Evolutionary conservation across 1,140 invertebrate species (phyloP).

Genomic region (Scaptodrosophila lebanonensis): DNA sequence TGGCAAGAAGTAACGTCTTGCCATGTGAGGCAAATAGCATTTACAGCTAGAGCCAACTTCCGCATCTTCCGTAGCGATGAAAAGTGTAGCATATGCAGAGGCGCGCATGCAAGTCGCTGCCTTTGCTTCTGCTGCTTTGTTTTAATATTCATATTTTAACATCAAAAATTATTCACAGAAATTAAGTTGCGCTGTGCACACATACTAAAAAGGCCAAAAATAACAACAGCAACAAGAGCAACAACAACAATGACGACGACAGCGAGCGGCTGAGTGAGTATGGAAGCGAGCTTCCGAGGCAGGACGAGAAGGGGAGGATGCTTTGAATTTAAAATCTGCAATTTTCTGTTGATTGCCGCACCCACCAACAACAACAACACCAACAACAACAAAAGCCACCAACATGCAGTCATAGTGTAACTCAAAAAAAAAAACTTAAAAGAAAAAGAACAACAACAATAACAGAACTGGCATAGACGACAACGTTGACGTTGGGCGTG

Average conservation of each 20-base stretch:
- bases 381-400: constrained; percentile 12
- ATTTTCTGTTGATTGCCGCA: constrained; percentile 75
- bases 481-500: too few species aligned
- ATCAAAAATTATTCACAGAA: constrained; percentile 67
- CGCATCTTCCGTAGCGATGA: constrained; percentile 2
- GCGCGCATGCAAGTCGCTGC: constrained; percentile 24
- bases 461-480: too few species aligned
- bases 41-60: constrained; percentile 39
- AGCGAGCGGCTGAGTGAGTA: constrained; percentile 31
- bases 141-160: constrained; percentile 74
- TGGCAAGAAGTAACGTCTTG: constrained; percentile 25
- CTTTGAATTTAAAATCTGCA: constrained; percentile 75
- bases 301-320: constrained; percentile 60
- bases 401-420: constrained; percentile 52
- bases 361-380: constrained; percentile 21
- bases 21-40: constrained; percentile 48
- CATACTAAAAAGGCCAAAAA: constrained; percentile 13
- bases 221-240: not conserved
- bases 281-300: constrained; percentile 54
- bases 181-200: constrained; percentile 62
- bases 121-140: constrained; percentile 57
- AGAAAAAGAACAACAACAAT: constrained; percentile 41
- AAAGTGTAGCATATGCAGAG: constrained; percentile 39
- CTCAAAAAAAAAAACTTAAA: too few species aligned
- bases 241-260: not conserved